Evolutionary conservation across 2,888 invertebrate species (phyloP).

Genomic region (Stenodera caucasica): DNA sequence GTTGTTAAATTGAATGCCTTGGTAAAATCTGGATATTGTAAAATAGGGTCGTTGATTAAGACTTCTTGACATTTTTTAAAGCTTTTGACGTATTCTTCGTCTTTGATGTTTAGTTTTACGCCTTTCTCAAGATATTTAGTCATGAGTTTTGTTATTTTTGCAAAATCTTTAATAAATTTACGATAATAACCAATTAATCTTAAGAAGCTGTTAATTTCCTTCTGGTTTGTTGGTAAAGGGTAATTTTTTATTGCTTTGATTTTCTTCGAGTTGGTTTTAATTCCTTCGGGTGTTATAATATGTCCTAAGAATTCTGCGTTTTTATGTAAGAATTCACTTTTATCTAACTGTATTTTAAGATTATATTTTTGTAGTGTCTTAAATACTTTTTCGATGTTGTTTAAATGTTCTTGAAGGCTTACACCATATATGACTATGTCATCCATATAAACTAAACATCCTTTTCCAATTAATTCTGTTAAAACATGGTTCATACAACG

Average conservation of each 20-base stretch:
- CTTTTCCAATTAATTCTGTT: constrained; percentile 32
- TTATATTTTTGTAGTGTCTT: background rate
- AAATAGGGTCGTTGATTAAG: background rate
- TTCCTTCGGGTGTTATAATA: background rate
- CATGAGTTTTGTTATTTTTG: background rate
- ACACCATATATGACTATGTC: constrained; percentile 38
- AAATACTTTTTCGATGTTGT: constrained; percentile 9
- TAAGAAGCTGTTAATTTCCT: too few relatives aligned
- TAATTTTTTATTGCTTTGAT: background rate
- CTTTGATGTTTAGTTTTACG: background rate
- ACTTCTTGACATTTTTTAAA: background rate
- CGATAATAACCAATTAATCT: too few relatives aligned
- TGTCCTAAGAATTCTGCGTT: background rate
- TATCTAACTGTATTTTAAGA: background rate
- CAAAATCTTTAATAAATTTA: background rate
- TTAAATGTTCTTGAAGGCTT: constrained; percentile 37
- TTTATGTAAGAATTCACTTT: background rate
- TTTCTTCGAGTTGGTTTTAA: background rate
- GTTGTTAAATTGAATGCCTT: background rate
- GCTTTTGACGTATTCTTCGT: background rate
- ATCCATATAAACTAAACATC: constrained; percentile 40
- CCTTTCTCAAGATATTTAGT: background rate
- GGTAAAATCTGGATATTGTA: background rate
- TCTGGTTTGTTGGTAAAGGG: background rate
- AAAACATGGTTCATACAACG: constrained; percentile 31